These are phyloP conservation scores for Catharus bicknelli DNA, from an alignment of 2,113 vertebrate genomes.

Conservation along the genomic window DNA sequence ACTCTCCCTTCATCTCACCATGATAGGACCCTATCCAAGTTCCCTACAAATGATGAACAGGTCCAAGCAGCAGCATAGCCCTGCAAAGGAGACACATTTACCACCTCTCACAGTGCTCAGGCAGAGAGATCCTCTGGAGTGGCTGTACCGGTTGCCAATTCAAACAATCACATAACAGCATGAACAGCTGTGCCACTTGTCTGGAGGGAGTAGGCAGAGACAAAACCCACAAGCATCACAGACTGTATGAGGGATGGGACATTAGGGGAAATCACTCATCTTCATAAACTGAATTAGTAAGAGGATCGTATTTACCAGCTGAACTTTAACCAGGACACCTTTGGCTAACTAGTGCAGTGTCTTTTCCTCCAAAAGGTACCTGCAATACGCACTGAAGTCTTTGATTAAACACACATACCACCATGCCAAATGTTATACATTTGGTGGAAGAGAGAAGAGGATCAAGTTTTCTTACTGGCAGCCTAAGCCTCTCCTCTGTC, in stretches of 20 bases:
- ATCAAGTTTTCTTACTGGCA: not conserved
- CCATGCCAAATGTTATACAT: rapidly evolving
- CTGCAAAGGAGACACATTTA: rapidly evolving
- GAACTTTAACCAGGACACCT: not conserved
- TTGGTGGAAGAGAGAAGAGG: not conserved
- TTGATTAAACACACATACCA: not conserved
- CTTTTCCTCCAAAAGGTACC: not conserved
- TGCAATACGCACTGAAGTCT: not conserved
- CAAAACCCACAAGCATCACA: not conserved
- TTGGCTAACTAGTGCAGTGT: not conserved
- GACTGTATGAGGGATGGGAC: not conserved
- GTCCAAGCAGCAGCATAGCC: not conserved
- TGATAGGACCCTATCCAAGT: not conserved
- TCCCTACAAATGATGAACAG: rapidly evolving
- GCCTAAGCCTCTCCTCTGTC: not conserved
- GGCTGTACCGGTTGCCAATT: rapidly evolving
- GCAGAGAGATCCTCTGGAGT: not conserved
- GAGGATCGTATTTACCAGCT: not conserved
- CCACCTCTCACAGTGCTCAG: rapidly evolving
- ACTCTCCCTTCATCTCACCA: rapidly evolving
- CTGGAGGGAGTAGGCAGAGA: not conserved
- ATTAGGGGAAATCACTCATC: not conserved
- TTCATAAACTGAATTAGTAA: not conserved
- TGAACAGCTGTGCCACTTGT: not conserved
- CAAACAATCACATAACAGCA: not conserved